A percentile compares a stretch with the other conserved stretches of the same genome.
phyloP scores from a whole-genome alignment of 2,797 vertebrate genomes.

The Florisuga fusca region DNA sequence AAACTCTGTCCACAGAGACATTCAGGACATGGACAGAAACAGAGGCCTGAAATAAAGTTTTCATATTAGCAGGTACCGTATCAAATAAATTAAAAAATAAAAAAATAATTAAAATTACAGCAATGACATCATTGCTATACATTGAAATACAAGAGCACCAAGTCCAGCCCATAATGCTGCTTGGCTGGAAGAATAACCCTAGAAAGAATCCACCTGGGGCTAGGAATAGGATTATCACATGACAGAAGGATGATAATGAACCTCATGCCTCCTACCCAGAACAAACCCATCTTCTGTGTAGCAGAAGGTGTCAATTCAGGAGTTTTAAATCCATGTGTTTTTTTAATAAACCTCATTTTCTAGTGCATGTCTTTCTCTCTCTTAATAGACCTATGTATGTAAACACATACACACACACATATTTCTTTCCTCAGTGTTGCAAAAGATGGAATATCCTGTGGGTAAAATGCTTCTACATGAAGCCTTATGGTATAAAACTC shows the following conservation, averaged over 20 bases:
- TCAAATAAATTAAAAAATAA: neutral
- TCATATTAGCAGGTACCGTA: neutral
- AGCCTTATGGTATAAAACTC: neutral
- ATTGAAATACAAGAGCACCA: neutral
- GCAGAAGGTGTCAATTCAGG: neutral
- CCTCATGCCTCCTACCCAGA: neutral
- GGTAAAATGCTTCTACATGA: neutral
- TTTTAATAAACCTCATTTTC: neutral
- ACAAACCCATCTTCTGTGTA: neutral
- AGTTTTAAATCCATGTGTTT: neutral
- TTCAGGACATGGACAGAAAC: neutral
- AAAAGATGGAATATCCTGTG: neutral
- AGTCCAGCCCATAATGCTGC: neutral
- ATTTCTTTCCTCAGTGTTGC: neutral
- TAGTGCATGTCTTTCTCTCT: neutral
- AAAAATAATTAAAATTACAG: neutral
- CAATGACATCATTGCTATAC: neutral
- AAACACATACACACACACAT: neutral
- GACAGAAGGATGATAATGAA: neutral
- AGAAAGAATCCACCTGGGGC: neutral
- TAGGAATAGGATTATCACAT: neutral
- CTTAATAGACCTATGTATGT: neutral
- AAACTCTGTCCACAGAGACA: neutral
- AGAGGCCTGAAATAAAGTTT: neutral
- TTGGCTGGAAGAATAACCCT: neutral